These are phyloP conservation scores for Archaeoteleia sp. DNA, from an alignment of 2,888 invertebrate genomes.

Conservation along the genomic window DNA sequence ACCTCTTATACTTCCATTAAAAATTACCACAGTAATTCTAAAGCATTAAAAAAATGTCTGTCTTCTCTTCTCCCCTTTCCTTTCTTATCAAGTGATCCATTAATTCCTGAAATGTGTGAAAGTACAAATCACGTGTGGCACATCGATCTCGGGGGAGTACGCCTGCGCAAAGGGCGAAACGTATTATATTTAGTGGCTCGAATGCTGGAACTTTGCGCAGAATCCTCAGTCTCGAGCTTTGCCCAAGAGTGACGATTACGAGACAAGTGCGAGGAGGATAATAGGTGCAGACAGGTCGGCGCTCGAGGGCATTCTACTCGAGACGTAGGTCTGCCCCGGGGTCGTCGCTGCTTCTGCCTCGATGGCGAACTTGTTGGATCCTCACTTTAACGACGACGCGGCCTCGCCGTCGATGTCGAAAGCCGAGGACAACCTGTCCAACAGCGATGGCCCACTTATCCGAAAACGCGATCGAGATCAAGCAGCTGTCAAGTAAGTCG, in stretches of 20 bases:
- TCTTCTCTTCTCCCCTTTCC: conserved; percentile 4
- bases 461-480: conserved; percentile 60
- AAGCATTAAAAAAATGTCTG: too few relatives aligned
- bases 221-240: conserved; percentile 38
- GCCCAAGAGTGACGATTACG: conserved; percentile 37
- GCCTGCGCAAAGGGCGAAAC: conserved; percentile 36
- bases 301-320: conserved; percentile 39
- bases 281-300: conserved; percentile 36
- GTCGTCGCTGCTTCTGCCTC: conserved; percentile 22
- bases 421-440: conserved; percentile 70
- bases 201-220: conserved; percentile 34
- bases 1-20: too few relatives aligned
- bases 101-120: conserved; percentile 18
- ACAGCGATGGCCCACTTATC: conserved; percentile 70
- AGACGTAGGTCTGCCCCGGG: conserved; percentile 31
- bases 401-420: conserved; percentile 69
- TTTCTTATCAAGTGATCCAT: conserved; percentile 15
- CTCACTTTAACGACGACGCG: conserved; percentile 45
- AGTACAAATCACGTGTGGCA: conserved; percentile 37
- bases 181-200: conserved; percentile 50
- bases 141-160: conserved; percentile 47
- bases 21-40: too few relatives aligned
- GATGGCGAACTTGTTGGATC: conserved; percentile 46
- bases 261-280: conserved; percentile 38
- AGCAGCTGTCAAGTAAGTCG: conserved; percentile 53